Conservation (phyloP, 1,140 invertebrate species). For the Sycophila sp. region DNA sequence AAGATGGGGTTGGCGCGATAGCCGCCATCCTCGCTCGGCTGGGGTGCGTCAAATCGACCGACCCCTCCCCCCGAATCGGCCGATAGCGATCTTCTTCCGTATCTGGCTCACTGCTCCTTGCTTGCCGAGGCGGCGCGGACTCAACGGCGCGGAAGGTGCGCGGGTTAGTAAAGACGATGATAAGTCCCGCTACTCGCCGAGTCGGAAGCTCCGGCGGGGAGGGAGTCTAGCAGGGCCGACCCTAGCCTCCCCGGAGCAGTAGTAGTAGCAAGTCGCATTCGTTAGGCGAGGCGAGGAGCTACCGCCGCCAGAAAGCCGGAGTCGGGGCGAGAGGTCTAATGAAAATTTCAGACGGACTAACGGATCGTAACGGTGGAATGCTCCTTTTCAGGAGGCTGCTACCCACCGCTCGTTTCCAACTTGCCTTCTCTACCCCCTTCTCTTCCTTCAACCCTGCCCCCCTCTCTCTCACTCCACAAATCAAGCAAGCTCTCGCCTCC, state of each 20-base stretch:
- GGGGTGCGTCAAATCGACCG: too few species aligned
- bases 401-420: slow-evolving; percentile 38
- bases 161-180: not conserved
- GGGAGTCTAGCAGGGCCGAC: too few species aligned
- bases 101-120: not conserved
- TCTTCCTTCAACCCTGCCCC: not conserved
- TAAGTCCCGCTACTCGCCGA: slow-evolving; percentile 5
- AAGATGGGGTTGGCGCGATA: not conserved
- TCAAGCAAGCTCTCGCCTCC: not conserved
- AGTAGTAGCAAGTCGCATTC: slow-evolving; percentile 6
- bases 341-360: slow-evolving; percentile 46
- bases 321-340: slow-evolving; percentile 41
- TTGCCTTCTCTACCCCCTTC: not conserved
- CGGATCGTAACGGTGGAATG: slow-evolving; percentile 30
- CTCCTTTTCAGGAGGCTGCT: slow-evolving; percentile 22
- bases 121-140: not conserved
- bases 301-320: not conserved
- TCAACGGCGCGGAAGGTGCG: not conserved
- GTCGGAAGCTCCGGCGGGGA: not conserved
- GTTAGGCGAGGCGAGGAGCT: not conserved
- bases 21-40: too few species aligned
- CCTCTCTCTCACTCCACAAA: not conserved
- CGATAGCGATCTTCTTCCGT: slow-evolving; percentile 7
- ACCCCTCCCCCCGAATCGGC: too few species aligned
- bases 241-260: too few species aligned